Percentiles rank a stretch among this genome's conserved stretches.
These are phyloP conservation scores for Odontocolon sp. DNA, from an alignment of 2,888 invertebrate species.

Conservation along the genomic window DNA sequence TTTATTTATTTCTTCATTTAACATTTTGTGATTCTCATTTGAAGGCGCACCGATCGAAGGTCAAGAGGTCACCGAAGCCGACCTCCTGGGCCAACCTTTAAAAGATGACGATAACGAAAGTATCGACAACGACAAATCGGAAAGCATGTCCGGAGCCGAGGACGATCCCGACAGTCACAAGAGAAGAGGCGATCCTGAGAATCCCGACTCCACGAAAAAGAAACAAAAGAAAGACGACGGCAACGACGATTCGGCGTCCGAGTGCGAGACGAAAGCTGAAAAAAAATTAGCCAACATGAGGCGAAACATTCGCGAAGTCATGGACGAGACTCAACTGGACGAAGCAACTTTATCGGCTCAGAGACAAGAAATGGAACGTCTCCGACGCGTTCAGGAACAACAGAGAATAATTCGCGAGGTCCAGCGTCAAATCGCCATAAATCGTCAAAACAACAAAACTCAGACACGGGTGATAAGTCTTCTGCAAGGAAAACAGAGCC, in stretches of 20 bases:
- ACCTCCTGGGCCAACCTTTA: constrained; percentile 75
- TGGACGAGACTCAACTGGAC: constrained; percentile 96
- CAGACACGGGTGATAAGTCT: constrained; percentile 88
- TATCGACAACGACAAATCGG: constrained; percentile 73
- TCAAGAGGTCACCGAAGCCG: constrained; percentile 78
- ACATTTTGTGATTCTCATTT: constrained; percentile 17
- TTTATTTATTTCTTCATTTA: constrained; percentile 17
- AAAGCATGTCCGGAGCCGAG: constrained; percentile 71
- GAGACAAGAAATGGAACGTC: constrained; percentile 94
- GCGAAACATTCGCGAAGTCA: constrained; percentile 94
- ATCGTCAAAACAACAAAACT: constrained; percentile 86
- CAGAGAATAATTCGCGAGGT: constrained; percentile 92
- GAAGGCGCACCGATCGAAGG: constrained; percentile 79
- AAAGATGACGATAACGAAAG: constrained; percentile 75
- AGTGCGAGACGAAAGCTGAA: constrained; percentile 76
- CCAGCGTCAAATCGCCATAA: constrained; percentile 90
- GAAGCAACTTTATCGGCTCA: constrained; percentile 96
- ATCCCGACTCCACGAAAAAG: constrained; percentile 73
- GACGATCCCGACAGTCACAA: constrained; percentile 78
- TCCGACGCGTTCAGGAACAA: constrained; percentile 92
- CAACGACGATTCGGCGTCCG: constrained; percentile 77
- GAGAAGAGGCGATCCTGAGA: constrained; percentile 77
- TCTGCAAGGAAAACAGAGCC: constrained; percentile 85
- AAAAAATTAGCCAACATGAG: constrained; percentile 85
- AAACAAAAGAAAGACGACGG: constrained; percentile 78